A percentile compares a stretch with the other conserved stretches of the same genome.
phyloP scores from a whole-genome alignment of 2,797 vertebrate genomes.

The Urophycis tenuis region DNA sequence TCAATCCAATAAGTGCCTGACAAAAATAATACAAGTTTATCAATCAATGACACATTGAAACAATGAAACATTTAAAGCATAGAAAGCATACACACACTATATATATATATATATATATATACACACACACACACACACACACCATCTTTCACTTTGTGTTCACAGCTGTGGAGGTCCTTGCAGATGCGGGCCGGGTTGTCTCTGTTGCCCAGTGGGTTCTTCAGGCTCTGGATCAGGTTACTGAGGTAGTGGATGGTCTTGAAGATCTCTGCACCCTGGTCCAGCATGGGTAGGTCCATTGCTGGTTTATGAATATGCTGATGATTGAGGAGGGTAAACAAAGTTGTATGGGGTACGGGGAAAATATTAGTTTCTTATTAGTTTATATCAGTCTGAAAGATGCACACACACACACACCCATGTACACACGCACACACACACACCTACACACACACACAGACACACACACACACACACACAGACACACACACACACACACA shows the following conservation, averaged over 20 bases:
- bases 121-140: slow-evolving; percentile 30
- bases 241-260: slow-evolving; percentile 99
- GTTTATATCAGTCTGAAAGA: neutral
- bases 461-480: too few species aligned
- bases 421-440: too few species aligned
- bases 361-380: neutral
- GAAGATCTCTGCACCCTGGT: slow-evolving; percentile 91
- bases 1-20: slow-evolving; percentile 97
- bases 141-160: slow-evolving; percentile 90
- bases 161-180: slow-evolving; percentile 95
- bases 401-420: too few species aligned
- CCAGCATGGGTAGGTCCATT: slow-evolving; percentile 80
- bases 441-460: too few species aligned
- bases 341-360: neutral
- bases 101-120: too few species aligned
- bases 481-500: neutral
- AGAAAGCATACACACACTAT: neutral
- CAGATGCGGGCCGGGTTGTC: slow-evolving; percentile 95
- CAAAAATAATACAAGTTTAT: slow-evolving; percentile 16
- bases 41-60: too few species aligned
- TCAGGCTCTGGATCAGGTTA: slow-evolving; percentile 96
- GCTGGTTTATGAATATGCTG: slow-evolving; percentile 62
- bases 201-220: slow-evolving; percentile 90
- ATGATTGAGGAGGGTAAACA: neutral
- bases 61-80: neutral